Base-by-base conservation (phyloP, 2,888 invertebrate species). In the Clistopyga incitator region DNA sequence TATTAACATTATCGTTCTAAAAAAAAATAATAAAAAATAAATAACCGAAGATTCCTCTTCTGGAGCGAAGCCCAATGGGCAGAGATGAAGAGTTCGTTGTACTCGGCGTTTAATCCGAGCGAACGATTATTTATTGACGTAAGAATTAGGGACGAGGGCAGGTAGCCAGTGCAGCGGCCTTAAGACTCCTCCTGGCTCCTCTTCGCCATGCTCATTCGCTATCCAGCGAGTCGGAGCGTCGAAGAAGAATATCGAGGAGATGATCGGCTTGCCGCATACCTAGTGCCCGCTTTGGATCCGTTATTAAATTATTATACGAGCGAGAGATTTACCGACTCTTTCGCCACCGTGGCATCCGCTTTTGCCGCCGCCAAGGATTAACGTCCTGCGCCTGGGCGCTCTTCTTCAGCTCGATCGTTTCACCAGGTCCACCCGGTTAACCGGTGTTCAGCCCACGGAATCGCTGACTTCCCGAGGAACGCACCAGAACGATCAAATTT, bases 241-340 rank as follows among this genome's bases (percentile, higher is more conserved):
- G 77, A 65, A 82, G 85, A 89, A 88, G 87, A 86, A 68, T 42
- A 56, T 71, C 54, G 74, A 76, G 76, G 79, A 78, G 85, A 77
- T 81, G 84, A 81, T 78, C 67, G 81, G 59, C 83, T 52, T 54
- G 61, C 59, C 86, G 78, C 83, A 78, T 81, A 79, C 84, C 86
- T 81, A 82, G 86, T 84, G 74, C 79, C 80, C 87, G 85, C 52
- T 70, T 76, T 86, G 81, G 81, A 87, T 86, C 82, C 88, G 86
- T 91, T 91, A 91, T 91, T 91, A 91, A 91, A 91, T 91, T 90
- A 91, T 90, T 90, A 90, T 88, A 90, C 89, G 86, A 89, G 87
- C 86, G 56, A 82, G 82, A 88, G 91, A 91, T 91, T 91, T 90
- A 90, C 90, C 86, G 88, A 86, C 88, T 87, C 87, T 88, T 90